A percentile compares a stretch with the other conserved stretches of the same genome.
Conservation (phyloP, 2,888 invertebrate species). For the Parnassius glacialis region DNA sequence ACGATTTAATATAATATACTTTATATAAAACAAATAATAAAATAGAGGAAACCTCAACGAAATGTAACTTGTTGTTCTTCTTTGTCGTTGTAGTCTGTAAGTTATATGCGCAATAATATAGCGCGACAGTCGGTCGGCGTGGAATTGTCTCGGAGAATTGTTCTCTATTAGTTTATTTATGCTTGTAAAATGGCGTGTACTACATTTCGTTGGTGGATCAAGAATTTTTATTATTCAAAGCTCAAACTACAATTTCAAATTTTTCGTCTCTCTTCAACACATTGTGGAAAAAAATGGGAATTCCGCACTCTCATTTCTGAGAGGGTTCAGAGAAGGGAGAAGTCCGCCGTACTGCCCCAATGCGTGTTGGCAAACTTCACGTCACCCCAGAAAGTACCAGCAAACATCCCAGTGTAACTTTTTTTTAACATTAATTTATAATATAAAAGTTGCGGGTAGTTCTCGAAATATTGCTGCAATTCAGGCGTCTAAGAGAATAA, state of each 20-base stretch:
- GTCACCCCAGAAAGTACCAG: too few species aligned
- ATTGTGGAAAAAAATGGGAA: too few species aligned
- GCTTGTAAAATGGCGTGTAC: constrained; percentile 9
- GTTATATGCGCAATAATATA: constrained; percentile 24
- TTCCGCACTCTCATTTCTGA: too few species aligned
- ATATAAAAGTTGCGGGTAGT: too few species aligned
- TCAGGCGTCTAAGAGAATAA: too few species aligned
- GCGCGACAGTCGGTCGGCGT: constrained; percentile 18
- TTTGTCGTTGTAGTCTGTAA: constrained; percentile 20
- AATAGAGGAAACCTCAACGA: constrained; percentile 7
- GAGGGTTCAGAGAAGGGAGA: too few species aligned
- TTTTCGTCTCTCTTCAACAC: neutral
- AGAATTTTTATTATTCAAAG: constrained; percentile 13
- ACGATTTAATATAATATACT: too few species aligned
- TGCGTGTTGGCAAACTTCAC: too few species aligned
- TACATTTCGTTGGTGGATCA: constrained; percentile 20
- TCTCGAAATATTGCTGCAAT: too few species aligned
- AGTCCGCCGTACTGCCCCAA: too few species aligned
- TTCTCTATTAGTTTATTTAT: constrained; percentile 22
- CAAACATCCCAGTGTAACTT: too few species aligned
- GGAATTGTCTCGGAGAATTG: constrained; percentile 18
- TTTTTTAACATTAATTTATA: too few species aligned
- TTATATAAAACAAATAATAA: neutral
- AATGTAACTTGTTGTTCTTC: constrained; percentile 19
- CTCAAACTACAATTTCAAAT: neutral